Base-by-base conservation (phyloP, 2,113 vertebrate genomes). In the Pluvianellus socialis region DNA sequence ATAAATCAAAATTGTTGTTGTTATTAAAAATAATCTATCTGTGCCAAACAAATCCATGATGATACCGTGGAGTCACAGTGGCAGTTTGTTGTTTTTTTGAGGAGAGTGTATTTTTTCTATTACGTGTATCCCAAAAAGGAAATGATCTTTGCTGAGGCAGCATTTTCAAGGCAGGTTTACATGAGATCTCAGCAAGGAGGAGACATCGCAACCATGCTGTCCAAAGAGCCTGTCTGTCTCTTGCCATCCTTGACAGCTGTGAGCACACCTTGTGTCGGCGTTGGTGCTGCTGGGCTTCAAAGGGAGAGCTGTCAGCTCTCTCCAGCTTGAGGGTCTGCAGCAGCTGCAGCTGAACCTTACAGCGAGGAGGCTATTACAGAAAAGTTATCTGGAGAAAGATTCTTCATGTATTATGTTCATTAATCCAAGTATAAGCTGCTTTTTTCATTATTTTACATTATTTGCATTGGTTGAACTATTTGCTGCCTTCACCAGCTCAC, bases 141-240 rank as follows among this genome's bases (percentile, higher is more conserved):
- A 49, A 52, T 40, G 19, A 18, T 20, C 17, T 92, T 61, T 93
- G 50, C n/a, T 79, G 33, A 5, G 14, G 9, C 22, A 86, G 44
- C n/a, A 16, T 45, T 92, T 94, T 65, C 32, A 80, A 53, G 47
- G 28, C 15, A 86, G 44, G 2, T 33, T 42, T 21, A 23, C 0
- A 0, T 33, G 63, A 66, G 18, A 26, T 18, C 52, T 76, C 32
- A 61, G 9, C 7, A 26, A 81, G n/a, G 15, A 72, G 19, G 22
- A 71, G 50, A 42, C 11, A 26, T 5, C 67, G 23, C 40, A 84
- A 28, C 1, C 23, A 47, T 0, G 0, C 1, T 63, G 8, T 7
- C 24, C 42, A 33, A 50, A 73, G 8, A 74, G 8, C 6, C 10
- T 59, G 14, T 47, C 20, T 58, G 56, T 26, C n/a, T 42, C 4